These are phyloP conservation scores for Zaprionus lachaisei DNA, from an alignment of 1,140 invertebrate genomes.

Conservation along the genomic window DNA sequence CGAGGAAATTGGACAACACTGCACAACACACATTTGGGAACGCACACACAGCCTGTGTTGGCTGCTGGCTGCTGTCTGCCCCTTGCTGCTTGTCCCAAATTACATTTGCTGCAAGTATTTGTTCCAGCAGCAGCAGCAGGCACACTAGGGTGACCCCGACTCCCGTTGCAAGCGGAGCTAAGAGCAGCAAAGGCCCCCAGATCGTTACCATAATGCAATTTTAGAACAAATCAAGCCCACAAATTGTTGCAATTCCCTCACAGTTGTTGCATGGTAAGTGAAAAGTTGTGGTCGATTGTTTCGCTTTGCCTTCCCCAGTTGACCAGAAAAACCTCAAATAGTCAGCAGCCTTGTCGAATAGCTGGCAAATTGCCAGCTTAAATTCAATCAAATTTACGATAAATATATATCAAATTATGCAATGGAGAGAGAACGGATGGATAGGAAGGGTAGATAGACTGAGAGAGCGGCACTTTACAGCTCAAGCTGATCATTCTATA, in stretches of 20 bases:
- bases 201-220: constrained; percentile 24
- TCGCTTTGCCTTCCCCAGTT: neutral
- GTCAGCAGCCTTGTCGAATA: neutral
- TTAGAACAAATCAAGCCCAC: constrained; percentile 14
- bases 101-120: constrained; percentile 38
- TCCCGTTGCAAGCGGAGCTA: neutral
- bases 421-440: too few species aligned
- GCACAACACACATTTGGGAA: constrained; percentile 24
- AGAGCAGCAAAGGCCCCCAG: neutral
- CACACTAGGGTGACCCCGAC: neutral
- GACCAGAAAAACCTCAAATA: neutral
- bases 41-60: neutral
- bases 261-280: constrained; percentile 2
- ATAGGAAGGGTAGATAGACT: neutral
- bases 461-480: too few species aligned
- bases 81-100: constrained; percentile 40
- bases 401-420: too few species aligned
- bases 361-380: neutral
- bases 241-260: constrained; percentile 8
- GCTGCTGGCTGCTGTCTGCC: neutral
- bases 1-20: constrained; percentile 34
- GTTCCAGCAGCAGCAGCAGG: neutral
- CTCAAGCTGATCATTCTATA: too few species aligned
- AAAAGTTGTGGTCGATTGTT: constrained; percentile 14
- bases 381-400: neutral